phyloP scores from a whole-genome alignment of 1,140 invertebrate species.

The Pteromalus puparum region DNA sequence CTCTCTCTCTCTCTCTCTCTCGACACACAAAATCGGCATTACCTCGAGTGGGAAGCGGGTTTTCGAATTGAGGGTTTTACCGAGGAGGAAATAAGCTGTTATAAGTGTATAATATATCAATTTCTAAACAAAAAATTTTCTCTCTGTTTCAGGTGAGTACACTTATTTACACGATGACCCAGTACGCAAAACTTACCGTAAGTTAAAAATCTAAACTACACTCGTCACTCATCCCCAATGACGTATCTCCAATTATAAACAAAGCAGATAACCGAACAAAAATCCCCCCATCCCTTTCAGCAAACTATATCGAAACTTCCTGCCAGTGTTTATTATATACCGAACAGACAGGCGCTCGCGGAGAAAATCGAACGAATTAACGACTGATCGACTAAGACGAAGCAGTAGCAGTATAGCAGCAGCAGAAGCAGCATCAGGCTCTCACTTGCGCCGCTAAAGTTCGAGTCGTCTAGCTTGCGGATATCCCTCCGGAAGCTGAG shows the following conservation, averaged over 20 bases:
- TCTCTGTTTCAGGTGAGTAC: slow-evolving; percentile 41
- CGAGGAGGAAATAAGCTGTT: no score
- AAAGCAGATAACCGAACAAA: no score
- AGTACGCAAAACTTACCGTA: not conserved
- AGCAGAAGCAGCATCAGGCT: not conserved
- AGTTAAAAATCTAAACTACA: not conserved
- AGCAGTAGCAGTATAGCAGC: not conserved
- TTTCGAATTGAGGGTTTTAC: no score
- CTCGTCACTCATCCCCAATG: no score
- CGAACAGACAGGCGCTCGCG: not conserved
- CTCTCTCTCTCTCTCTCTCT: no score
- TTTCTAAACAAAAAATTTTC: no score
- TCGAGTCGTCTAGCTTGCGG: not conserved
- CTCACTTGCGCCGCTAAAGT: not conserved
- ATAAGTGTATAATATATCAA: no score
- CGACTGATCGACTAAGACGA: not conserved
- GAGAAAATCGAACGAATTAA: not conserved
- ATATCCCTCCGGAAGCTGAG: slow-evolving; percentile 12
- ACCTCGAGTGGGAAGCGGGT: no score
- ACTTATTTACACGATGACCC: not conserved
- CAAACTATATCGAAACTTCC: not conserved
- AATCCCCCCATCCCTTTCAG: no score
- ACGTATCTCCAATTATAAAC: no score
- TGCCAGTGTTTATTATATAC: not conserved
- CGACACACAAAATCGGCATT: no score